Evolutionary conservation across 2,797 vertebrate genomes (phyloP).

Genomic region (Myotis daubentonii): DNA sequence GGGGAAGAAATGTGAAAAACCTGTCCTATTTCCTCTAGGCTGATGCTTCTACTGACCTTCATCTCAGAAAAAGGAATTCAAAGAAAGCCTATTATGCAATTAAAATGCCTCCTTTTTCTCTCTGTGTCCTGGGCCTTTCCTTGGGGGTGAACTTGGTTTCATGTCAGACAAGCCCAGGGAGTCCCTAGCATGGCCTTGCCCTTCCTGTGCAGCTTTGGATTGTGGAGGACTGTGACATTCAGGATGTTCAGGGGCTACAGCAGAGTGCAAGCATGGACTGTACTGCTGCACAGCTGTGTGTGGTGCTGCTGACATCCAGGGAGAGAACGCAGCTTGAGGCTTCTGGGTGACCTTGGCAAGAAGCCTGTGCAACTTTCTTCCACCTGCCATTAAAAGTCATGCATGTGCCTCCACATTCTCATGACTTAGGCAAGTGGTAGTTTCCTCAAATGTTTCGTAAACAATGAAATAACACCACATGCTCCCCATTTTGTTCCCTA

Average conservation of each 20-base stretch:
- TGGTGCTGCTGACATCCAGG: background rate
- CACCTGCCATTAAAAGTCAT: background rate
- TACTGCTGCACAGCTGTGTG: background rate
- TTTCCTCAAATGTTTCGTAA: slow-evolving; percentile 12
- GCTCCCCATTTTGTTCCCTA: background rate
- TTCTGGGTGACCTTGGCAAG: background rate
- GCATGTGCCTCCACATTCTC: background rate
- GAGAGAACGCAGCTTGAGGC: background rate
- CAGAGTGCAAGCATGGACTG: background rate
- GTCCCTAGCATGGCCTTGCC: background rate
- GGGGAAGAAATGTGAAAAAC: background rate
- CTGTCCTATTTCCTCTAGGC: background rate
- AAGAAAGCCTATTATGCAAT: background rate
- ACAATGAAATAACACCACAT: background rate
- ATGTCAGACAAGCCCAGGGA: background rate
- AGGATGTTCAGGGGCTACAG: background rate
- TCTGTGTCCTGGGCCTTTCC: background rate
- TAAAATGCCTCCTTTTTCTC: background rate
- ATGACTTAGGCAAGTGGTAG: background rate
- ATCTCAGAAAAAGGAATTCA: background rate
- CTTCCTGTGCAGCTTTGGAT: background rate
- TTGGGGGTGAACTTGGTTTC: background rate
- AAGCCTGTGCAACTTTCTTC: background rate
- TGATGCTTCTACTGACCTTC: background rate
- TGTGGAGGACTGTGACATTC: background rate